These are phyloP conservation scores for Acheta domesticus DNA, from an alignment of 2,888 invertebrate species.

Conservation along the genomic window DNA sequence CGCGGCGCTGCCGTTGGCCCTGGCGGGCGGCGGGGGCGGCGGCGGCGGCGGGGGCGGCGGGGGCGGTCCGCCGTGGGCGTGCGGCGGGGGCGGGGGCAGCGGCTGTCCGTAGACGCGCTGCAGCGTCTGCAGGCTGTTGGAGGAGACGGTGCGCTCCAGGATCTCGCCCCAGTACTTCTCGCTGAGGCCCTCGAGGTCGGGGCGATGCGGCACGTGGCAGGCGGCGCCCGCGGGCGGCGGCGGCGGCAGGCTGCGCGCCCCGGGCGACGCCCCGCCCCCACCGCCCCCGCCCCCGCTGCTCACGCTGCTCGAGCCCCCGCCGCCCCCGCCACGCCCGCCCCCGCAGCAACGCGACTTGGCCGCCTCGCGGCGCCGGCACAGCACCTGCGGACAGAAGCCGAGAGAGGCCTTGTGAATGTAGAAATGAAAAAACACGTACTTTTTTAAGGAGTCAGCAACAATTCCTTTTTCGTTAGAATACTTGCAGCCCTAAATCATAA, in stretches of 20 bases:
- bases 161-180: constrained; percentile 76
- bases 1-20: too few relatives aligned
- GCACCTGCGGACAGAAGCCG: too few relatives aligned
- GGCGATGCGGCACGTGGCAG: constrained; percentile 36
- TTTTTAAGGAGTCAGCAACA: too few relatives aligned
- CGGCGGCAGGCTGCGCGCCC: constrained; percentile 28
- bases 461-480: too few relatives aligned
- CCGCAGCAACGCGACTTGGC: too few relatives aligned
- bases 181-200: constrained; percentile 59
- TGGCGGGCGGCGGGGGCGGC: too few relatives aligned
- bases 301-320: constrained; percentile 22
- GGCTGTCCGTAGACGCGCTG: constrained; percentile 46
- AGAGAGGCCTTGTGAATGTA: too few relatives aligned
- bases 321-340: constrained; percentile 21
- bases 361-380: too few relatives aligned
- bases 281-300: neutral
- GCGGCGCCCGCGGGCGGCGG: constrained; percentile 18
- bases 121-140: constrained; percentile 68
- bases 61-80: constrained; percentile 24
- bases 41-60: too few relatives aligned
- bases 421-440: too few relatives aligned
- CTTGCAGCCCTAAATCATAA: too few relatives aligned
- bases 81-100: constrained; percentile 27
- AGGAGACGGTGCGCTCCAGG: constrained; percentile 71
- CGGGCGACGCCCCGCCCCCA: constrained; percentile 25